phyloP scores from a whole-genome alignment of 1,140 invertebrate genomes.

The Procambarus clarkii region DNA sequence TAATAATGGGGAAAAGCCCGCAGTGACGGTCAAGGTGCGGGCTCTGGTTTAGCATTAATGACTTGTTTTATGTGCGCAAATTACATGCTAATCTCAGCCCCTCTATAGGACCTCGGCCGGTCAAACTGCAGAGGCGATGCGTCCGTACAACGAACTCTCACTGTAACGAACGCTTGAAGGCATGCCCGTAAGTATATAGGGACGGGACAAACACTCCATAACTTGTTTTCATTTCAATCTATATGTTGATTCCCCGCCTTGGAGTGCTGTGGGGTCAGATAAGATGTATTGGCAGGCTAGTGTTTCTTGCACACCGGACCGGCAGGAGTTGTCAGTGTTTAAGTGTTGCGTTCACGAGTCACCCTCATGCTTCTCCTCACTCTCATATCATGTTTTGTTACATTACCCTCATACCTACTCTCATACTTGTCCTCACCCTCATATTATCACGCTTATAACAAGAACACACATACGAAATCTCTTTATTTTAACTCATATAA shows the following conservation, averaged over 20 bases:
- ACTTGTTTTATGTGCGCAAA: constrained; percentile 71
- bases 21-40: constrained; percentile 52
- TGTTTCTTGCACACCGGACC: not conserved
- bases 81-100: constrained; percentile 68
- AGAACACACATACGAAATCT: too few species aligned
- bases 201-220: not conserved
- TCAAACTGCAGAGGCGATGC: not conserved
- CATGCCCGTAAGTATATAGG: not conserved
- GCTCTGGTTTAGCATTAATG: constrained; percentile 65
- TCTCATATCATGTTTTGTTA: too few species aligned
- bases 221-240: constrained; percentile 51
- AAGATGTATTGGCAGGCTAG: constrained; percentile 36
- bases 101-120: constrained; percentile 49
- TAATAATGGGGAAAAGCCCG: constrained; percentile 15
- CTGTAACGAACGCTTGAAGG: not conserved
- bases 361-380: too few species aligned
- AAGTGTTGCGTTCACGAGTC: not conserved
- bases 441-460: too few species aligned
- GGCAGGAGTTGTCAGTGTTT: not conserved
- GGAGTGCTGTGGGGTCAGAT: constrained; percentile 44
- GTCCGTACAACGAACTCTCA: not conserved
- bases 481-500: too few species aligned
- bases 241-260: constrained; percentile 44
- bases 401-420: too few species aligned
- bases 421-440: too few species aligned